Base-by-base conservation (phyloP, 2,113 vertebrate genomes). In the Sardina pilchardus region DNA sequence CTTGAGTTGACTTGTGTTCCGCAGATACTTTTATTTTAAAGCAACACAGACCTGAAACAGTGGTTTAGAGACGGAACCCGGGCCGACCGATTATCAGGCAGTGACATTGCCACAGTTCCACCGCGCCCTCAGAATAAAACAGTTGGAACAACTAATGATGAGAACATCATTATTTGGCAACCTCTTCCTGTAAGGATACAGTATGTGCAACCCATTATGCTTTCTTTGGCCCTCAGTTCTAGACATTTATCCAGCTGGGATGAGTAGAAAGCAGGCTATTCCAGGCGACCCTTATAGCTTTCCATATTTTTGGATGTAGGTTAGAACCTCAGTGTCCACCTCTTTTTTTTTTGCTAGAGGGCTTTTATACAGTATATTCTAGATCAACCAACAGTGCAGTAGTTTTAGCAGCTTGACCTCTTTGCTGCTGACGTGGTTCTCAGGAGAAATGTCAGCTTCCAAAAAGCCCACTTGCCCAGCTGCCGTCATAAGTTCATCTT, bases 401-500 rank as follows among this genome's bases (percentile, higher is more conserved):
- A 3, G 10, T 56, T 83, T 45, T 24, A 85, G 39, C 26, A 36
- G 59, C n/a, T 48, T 44, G 63, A 36, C 30, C 3, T 84, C 80
- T 48, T 36, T 63, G 59, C 30, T 82, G 30, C 42, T 81, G 30
- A 78, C 16, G 71, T 30, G 21, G 71, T 78, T 78, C 26, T 36
- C 71, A 36, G n/a, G 30, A 26, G 63, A 75, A 34, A 34, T 14
- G 71, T 75, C 71, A 1, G 14, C 12, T 14, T 34, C 71, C 26
- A 34, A 34, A 34, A 78, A 78, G n/a, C 71, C 30, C 71, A 81
- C 47, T 56, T 48, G 50, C 83, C 39, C 43, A 17, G 45, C 56
- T 82, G 44, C 53, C 16, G 42, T 89, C 83, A 87, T 81, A 36
- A 71, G 82, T 50, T 63, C n/a, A 80, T 9, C 71, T 80, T 80